Conservation (phyloP, 2,113 vertebrate genomes). For the Harpagus bidentatus region DNA sequence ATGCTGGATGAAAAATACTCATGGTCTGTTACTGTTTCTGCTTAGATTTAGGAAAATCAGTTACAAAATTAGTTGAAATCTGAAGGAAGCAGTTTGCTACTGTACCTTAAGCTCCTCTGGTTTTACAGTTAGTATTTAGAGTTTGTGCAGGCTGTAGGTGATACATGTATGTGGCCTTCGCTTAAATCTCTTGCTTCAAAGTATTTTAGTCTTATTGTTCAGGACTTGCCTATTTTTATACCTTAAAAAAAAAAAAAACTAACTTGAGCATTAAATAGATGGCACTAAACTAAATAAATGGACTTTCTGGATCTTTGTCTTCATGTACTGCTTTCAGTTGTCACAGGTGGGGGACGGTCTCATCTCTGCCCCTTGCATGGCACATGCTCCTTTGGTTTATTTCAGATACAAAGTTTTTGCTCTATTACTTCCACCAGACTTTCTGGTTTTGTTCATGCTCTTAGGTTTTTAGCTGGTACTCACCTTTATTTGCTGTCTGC, state of each 20-base stretch:
- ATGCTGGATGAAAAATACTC: not conserved
- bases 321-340: not conserved
- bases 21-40: not conserved
- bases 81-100: not conserved
- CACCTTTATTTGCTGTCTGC: not conserved
- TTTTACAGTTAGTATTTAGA: not conserved
- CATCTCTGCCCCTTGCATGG: not conserved
- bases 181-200: not conserved
- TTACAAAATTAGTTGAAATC: not conserved
- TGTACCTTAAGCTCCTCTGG: not conserved
- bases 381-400: fast-evolving
- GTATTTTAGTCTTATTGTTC: not conserved
- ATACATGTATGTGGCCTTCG: not conserved
- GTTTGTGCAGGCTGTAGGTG: not conserved
- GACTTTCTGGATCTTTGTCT: not conserved
- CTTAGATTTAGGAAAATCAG: not conserved
- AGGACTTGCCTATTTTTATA: not conserved
- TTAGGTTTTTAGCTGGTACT: not conserved
- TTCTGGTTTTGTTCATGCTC: not conserved
- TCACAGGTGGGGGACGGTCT: not conserved
- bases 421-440: not conserved
- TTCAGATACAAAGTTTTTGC: not conserved
- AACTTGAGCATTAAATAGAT: not conserved
- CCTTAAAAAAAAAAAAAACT: not conserved
- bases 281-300: not conserved